phyloP scores from a whole-genome alignment of 2,113 vertebrate species.

The Tupaia tana region DNA sequence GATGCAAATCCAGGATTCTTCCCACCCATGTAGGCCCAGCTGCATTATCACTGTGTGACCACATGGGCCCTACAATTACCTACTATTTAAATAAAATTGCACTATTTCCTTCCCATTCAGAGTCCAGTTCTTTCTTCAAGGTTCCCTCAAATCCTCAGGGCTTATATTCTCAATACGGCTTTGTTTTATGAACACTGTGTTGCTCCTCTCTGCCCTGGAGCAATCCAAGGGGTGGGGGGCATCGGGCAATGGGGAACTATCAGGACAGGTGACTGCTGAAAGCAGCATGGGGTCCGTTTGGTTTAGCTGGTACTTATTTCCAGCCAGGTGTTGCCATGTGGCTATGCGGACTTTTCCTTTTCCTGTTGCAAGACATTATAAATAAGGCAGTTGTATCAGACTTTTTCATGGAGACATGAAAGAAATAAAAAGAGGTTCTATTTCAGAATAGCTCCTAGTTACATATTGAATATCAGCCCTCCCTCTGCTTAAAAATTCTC shows the following conservation, averaged over 20 bases:
- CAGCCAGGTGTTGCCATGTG: not conserved
- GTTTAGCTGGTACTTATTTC: not conserved
- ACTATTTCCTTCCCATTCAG: not conserved
- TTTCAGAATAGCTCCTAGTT: not conserved
- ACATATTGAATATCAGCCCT: not conserved
- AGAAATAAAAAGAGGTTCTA: not conserved
- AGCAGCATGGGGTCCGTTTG: no score
- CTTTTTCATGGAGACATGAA: not conserved
- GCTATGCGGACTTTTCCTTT: not conserved
- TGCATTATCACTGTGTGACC: no score
- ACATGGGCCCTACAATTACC: no score
- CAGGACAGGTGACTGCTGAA: not conserved
- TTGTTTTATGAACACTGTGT: not conserved
- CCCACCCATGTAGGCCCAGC: no score
- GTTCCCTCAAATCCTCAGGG: not conserved
- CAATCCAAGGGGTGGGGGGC: not conserved
- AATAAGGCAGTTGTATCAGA: not conserved
- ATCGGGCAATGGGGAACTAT: not conserved
- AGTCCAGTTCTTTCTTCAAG: not conserved
- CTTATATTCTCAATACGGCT: not conserved
- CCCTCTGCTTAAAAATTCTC: not conserved
- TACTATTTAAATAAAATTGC: not conserved
- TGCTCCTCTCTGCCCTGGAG: not conserved
- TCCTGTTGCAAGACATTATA: not conserved
- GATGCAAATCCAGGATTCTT: no score